Base-by-base conservation (phyloP, 2,113 vertebrate genomes). In the Corythoichthys intestinalis region DNA sequence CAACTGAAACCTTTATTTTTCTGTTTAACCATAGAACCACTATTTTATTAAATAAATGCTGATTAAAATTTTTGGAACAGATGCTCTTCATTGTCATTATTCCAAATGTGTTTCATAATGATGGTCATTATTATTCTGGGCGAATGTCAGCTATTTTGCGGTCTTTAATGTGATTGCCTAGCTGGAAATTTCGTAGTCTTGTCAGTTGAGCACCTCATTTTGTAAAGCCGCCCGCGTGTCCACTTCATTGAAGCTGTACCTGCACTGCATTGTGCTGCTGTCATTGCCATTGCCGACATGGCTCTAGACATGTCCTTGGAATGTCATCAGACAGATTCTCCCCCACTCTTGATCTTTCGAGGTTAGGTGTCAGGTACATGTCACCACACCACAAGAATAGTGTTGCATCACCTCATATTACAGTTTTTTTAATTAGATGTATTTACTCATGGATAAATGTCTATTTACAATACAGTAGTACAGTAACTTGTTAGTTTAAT, bases 11-110 rank as follows among this genome's bases (percentile, higher is more conserved):
- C 56, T 75, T 70, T 60, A 78, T 80, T 77, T 80, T 69, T 68
- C 46, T 53, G 73, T 54, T 76, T 87, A 85, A 77, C 78, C 81
- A 79, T 86, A 81, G 90, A 72, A 73, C 74, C 72, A 74, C 53
- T 82, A 82, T 89, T 91, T 91, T 86, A 76, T 83, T 86, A 76
- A 83, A 78, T 77, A 58, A 74, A 76, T 68, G 57, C 56, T 66
- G 73, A 91, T 87, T 92, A 91, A 93, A 93, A 64, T 59, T 46
- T 54, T 74, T 90, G 77, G 81, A 84, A 76, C 39, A 85, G 88
- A 71, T 66, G 5, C 8, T 20, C 28, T 12, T 12, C 4, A 39
- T 20, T 9, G 10, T 52, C 2, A 4, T 15, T 38, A 12, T 34
- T 47, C 20, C 15, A 9, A 15, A 12, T 1, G 15, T 56, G 53